phyloP scores from a whole-genome alignment of 2,113 vertebrate genomes.

The Plestiodon gilberti region DNA sequence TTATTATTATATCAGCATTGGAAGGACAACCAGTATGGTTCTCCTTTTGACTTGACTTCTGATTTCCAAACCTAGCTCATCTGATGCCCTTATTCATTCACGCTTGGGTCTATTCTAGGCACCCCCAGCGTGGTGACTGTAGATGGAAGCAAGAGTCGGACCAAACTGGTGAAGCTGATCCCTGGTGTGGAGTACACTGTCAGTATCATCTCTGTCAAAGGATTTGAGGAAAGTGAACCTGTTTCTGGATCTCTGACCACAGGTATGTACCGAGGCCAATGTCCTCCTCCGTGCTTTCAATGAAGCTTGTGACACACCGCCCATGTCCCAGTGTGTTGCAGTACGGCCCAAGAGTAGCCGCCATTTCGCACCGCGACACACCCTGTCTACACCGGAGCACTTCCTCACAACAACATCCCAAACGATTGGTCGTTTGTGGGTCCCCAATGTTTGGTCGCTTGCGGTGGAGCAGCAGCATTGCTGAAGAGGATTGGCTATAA shows the following conservation, averaged over 20 bases:
- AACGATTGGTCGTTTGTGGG: too few relatives aligned
- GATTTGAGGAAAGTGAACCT: conserved; percentile 91
- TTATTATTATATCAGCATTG: too few relatives aligned
- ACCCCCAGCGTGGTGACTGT: conserved; percentile 80
- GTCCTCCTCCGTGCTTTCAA: too few relatives aligned
- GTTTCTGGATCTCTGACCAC: conserved; percentile 87
- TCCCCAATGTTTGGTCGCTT: too few relatives aligned
- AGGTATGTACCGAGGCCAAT: conserved; percentile 72
- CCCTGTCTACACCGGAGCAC: too few relatives aligned
- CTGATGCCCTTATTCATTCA: not conserved
- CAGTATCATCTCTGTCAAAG: conserved; percentile 86
- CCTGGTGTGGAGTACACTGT: conserved; percentile 89
- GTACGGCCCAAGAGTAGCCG: too few relatives aligned
- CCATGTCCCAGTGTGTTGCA: too few relatives aligned
- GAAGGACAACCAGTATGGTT: not conserved
- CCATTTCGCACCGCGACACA: too few relatives aligned
- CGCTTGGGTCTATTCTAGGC: conserved; percentile 71
- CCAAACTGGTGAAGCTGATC: conserved; percentile 81
- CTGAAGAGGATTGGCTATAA: too few relatives aligned
- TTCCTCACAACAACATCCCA: too few relatives aligned
- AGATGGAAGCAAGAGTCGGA: conserved; percentile 81
- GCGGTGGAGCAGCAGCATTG: too few relatives aligned
- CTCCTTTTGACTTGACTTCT: not conserved
- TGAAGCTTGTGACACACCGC: too few relatives aligned
- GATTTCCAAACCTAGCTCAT: not conserved